Conservation (phyloP, 2,113 vertebrate genomes). For the Leuciscus idus region DNA sequence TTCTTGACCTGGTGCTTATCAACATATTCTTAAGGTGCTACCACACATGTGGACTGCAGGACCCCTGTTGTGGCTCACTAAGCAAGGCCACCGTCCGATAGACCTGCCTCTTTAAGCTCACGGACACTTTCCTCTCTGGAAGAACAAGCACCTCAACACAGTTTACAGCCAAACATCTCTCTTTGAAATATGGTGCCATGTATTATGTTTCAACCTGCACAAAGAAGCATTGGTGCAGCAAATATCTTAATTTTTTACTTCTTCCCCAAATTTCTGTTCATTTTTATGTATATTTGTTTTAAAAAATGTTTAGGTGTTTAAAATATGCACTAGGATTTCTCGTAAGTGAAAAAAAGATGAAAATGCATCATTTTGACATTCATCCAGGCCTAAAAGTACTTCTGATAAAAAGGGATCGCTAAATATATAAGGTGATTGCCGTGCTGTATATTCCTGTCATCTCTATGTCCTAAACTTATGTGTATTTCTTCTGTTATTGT, state of each 20-base stretch:
- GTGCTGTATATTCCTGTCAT: constrained; percentile 80
- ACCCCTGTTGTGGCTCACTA: constrained; percentile 65
- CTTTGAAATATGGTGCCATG: constrained; percentile 72
- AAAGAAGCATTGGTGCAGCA: constrained; percentile 52
- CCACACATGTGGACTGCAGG: constrained; percentile 66
- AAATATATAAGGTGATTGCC: constrained; percentile 76
- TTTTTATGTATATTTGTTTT: constrained; percentile 60
- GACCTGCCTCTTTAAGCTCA: constrained; percentile 64
- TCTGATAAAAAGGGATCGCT: constrained; percentile 63
- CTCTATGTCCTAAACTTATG: constrained; percentile 77
- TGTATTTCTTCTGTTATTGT: constrained; percentile 75
- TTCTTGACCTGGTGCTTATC: constrained; percentile 78
- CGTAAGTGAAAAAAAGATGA: constrained; percentile 62
- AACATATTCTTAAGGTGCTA: constrained; percentile 79
- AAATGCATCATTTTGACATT: constrained; percentile 67
- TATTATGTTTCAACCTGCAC: constrained; percentile 67
- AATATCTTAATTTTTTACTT: constrained; percentile 47
- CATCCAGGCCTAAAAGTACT: constrained; percentile 68
- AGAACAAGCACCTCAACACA: constrained; percentile 74
- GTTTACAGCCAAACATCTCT: constrained; percentile 78
- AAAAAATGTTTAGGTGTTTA: constrained; percentile 55
- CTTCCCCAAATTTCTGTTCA: constrained; percentile 58
- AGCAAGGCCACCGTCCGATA: constrained; percentile 69
- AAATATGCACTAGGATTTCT: constrained; percentile 66
- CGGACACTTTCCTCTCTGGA: constrained; percentile 67